Base-by-base conservation (phyloP, 2,888 invertebrate genomes). In the Pinctada fucata region DNA sequence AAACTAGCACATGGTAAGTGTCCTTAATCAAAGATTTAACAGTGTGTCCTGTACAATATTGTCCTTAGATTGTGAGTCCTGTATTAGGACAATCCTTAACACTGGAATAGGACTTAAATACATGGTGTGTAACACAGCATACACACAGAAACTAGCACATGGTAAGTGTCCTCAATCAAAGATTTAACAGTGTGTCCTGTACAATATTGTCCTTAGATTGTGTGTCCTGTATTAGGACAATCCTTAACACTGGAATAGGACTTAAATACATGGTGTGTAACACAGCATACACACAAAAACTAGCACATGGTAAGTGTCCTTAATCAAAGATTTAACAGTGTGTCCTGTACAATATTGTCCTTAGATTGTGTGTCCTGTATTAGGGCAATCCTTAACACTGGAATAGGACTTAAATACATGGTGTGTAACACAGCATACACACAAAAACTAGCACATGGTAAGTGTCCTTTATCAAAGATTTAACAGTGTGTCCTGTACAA, bases 361-460 rank as follows among this genome's bases (percentile, higher is more conserved):
- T 87, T 93, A 70, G 93, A 93, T 84, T 93, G 93, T 84, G 91
- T 93, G 3, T 89, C 90, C 0, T 93, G 93, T 84, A 86, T 93
- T 50, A 88, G 93, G 47, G 91, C 92, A 16, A 91, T 93, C 16
- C 91, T 93, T 84, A 93, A 93, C 85, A 92, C 92, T 16, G 87
- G 86, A 58, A 86, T 91, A 2, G 93, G 93, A 2, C 89, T 94
- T 72, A 90, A 92, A 48, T 91, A 91, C 84, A 90, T 93, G 76
- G 86, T 92, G 48, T 88, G 90, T 58, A 89, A 91, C 66, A 85
- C 87, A 5, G 87, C 90, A 67, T 92, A 92, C 82, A 89, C 91
- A 5, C 88, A 91, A 72, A 92, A 93, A 83, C 89, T 93, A 4
- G 89, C 91, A n/a, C 90, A 89, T 84, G 92, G 93, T 93, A 81